Percentiles rank a stretch among this genome's conserved stretches.
Evolutionary conservation across 2,797 vertebrate genomes (phyloP).

Genomic region (Gambelia wislizenii): DNA sequence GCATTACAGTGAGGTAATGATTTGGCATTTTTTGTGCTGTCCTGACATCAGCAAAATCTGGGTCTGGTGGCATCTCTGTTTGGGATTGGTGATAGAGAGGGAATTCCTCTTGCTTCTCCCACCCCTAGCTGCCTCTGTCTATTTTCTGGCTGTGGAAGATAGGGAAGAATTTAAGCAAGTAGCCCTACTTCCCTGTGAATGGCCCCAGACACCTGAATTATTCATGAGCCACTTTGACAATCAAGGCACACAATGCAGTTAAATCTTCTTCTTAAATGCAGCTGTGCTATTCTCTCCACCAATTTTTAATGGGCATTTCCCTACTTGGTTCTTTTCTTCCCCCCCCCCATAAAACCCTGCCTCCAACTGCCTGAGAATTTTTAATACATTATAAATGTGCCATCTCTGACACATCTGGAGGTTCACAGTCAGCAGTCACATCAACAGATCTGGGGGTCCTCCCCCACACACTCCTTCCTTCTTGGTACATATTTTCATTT

Average conservation of each 20-base stretch:
- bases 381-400: constrained; percentile 75
- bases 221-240: constrained; percentile 64
- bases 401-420: constrained; percentile 52
- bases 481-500: constrained; percentile 41
- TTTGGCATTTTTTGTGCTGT: not conserved
- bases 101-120: not conserved
- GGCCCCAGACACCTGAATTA: constrained; percentile 46
- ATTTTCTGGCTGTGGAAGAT: not conserved
- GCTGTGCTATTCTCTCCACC: constrained; percentile 38
- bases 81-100: not conserved
- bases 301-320: constrained; percentile 32
- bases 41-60: constrained; percentile 24
- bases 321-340: not conserved
- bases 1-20: not conserved
- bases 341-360: constrained; percentile 13
- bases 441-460: constrained; percentile 43
- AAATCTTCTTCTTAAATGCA: constrained; percentile 59
- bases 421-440: constrained; percentile 53
- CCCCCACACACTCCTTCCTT: constrained; percentile 39
- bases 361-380: constrained; percentile 26
- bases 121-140: not conserved
- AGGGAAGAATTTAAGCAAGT: constrained; percentile 21
- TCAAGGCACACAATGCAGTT: constrained; percentile 55
- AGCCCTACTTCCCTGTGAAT: constrained; percentile 45
- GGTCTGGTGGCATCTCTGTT: not conserved